phyloP scores from a whole-genome alignment of 2,113 vertebrate species.

The Amphilophus citrinellus region DNA sequence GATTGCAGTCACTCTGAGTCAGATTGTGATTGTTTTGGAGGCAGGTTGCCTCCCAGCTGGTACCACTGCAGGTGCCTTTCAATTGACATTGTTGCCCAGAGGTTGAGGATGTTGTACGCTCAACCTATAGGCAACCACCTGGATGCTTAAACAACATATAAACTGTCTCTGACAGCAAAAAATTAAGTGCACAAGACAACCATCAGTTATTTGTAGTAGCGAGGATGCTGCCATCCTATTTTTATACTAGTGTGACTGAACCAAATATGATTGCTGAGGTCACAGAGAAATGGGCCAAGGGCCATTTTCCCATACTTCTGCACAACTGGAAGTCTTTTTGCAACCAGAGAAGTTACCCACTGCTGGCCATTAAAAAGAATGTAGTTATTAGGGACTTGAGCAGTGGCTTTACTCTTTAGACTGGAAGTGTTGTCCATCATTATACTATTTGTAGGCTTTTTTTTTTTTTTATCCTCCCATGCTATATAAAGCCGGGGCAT shows the following conservation, averaged over 20 bases:
- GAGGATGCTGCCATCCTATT: neutral
- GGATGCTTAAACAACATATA: neutral
- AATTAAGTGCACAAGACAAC: neutral
- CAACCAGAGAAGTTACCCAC: neutral
- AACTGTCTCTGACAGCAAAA: neutral
- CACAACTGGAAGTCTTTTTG: neutral
- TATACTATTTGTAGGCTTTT: neutral
- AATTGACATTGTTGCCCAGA: neutral
- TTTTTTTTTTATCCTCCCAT: no score
- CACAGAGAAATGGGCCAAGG: neutral
- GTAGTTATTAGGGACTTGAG: neutral
- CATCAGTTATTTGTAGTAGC: neutral
- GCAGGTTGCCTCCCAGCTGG: neutral
- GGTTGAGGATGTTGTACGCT: neutral
- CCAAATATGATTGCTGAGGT: neutral
- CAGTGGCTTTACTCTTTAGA: no score
- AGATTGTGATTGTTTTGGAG: neutral
- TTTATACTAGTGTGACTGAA: neutral
- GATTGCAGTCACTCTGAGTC: neutral
- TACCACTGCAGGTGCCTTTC: neutral
- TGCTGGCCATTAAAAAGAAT: neutral
- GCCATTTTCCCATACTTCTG: neutral
- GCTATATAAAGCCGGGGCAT: no score
- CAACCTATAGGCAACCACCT: neutral
- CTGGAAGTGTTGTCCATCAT: neutral